These are phyloP conservation scores for Brachyrhaphis roseni DNA, from an alignment of 2,797 vertebrate genomes.

Conservation along the genomic window DNA sequence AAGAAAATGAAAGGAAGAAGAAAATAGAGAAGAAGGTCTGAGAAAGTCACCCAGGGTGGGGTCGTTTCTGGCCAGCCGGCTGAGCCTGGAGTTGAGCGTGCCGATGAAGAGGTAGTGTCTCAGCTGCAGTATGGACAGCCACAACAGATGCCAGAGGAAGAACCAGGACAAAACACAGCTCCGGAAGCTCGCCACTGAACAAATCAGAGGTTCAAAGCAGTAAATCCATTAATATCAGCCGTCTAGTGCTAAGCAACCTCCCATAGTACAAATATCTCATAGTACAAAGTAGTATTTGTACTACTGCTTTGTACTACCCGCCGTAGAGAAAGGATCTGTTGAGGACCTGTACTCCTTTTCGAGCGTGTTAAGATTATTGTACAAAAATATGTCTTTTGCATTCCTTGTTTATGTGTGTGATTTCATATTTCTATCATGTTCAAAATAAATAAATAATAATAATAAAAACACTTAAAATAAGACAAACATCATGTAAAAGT, in stretches of 20 bases:
- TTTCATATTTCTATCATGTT: no score
- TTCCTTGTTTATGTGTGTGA: no score
- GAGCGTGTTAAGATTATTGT: no score
- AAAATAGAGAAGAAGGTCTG: background rate
- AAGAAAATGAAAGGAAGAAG: background rate
- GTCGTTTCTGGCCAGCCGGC: conserved; percentile 74
- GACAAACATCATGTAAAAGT: no score
- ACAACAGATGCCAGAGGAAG: conserved; percentile 85
- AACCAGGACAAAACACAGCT: conserved; percentile 81
- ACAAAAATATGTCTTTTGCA: no score
- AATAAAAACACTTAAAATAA: no score
- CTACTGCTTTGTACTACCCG: no score
- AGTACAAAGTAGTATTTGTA: no score
- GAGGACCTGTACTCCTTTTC: no score
- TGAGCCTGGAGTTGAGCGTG: conserved; percentile 87
- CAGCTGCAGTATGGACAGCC: conserved; percentile 90
- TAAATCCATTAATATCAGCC: background rate
- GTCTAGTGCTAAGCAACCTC: background rate
- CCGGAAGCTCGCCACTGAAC: conserved; percentile 70
- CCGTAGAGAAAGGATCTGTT: no score
- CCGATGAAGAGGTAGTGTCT: conserved; percentile 91
- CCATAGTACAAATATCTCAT: background rate
- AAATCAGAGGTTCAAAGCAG: background rate
- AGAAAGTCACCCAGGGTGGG: conserved; percentile 25
- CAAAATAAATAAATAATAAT: no score